These are phyloP conservation scores for Drosophila incognita DNA, from an alignment of 2,888 invertebrate genomes.

Conservation along the genomic window DNA sequence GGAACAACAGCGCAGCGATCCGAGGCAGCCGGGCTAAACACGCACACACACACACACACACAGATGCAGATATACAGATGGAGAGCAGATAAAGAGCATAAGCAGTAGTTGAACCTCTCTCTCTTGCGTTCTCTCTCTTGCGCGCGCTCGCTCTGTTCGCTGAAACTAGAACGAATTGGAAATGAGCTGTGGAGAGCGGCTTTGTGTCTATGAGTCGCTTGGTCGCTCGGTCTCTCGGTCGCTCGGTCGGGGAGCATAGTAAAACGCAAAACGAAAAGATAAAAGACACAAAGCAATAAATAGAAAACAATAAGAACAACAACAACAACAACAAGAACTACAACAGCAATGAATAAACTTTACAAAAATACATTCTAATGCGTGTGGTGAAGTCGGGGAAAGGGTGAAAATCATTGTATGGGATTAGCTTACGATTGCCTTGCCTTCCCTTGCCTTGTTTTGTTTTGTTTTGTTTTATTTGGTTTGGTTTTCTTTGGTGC, in stretches of 20 bases:
- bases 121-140: constrained; percentile 2
- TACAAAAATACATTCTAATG: constrained; percentile 50
- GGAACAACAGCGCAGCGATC: constrained; percentile 44
- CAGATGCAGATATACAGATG: constrained; percentile 20
- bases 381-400: constrained; percentile 3
- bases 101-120: constrained; percentile 26
- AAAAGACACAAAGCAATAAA: constrained; percentile 8
- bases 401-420: constrained; percentile 5
- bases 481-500: constrained; percentile 27
- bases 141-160: constrained; percentile 29
- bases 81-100: constrained; percentile 42
- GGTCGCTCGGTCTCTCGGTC: constrained; percentile 28
- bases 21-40: constrained; percentile 34
- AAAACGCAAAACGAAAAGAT: constrained; percentile 7
- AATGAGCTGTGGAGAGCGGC: constrained; percentile 39
- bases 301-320: constrained; percentile 18
- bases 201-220: constrained; percentile 41
- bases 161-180: constrained; percentile 73
- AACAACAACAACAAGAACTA: constrained; percentile 10
- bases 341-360: constrained; percentile 18
- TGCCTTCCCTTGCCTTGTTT: not conserved
- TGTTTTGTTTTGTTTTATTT: constrained; percentile 8
- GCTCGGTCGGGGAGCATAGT: constrained; percentile 13
- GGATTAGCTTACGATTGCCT: constrained; percentile 16
- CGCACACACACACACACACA: not conserved